Evolutionary conservation across 35 echinoderm and acorn worm species (phyloP).

Genomic region (Heliocidaris tuberculata): DNA sequence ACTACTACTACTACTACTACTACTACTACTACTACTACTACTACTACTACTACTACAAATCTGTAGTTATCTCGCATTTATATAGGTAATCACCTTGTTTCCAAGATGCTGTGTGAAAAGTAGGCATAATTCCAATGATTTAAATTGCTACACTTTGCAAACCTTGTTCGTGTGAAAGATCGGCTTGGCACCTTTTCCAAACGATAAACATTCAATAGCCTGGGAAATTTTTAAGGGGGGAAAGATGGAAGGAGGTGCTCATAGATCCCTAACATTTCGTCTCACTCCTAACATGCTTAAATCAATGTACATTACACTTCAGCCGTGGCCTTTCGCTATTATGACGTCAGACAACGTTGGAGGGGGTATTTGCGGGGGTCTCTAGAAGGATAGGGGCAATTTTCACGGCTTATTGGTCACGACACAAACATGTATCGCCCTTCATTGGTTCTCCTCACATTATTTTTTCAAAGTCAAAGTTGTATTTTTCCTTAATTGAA

Average conservation of each 20-base stretch:
- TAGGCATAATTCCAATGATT: too few relatives aligned
- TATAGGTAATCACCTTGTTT: too few relatives aligned
- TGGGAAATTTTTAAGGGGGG: too few relatives aligned
- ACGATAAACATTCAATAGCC: too few relatives aligned
- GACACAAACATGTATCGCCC: background rate
- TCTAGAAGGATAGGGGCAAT: background rate
- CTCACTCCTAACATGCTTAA: background rate
- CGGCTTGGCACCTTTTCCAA: too few relatives aligned
- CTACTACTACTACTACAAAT: background rate
- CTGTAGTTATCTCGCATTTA: too few relatives aligned
- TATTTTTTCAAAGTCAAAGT: background rate
- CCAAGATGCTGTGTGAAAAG: too few relatives aligned
- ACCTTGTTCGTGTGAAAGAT: too few relatives aligned
- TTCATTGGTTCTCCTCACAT: background rate
- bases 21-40: background rate
- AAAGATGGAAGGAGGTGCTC: too few relatives aligned
- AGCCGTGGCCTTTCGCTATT: background rate
- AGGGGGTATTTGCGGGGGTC: conserved; percentile 12
- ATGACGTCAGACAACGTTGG: background rate
- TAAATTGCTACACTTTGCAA: too few relatives aligned
- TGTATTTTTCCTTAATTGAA: background rate
- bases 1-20: conserved; percentile 1
- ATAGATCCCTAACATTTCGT: background rate
- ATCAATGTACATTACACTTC: background rate
- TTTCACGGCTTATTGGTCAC: background rate